These are phyloP conservation scores for Melospiza georgiana DNA, from an alignment of 2,113 vertebrate genomes.

Conservation along the genomic window DNA sequence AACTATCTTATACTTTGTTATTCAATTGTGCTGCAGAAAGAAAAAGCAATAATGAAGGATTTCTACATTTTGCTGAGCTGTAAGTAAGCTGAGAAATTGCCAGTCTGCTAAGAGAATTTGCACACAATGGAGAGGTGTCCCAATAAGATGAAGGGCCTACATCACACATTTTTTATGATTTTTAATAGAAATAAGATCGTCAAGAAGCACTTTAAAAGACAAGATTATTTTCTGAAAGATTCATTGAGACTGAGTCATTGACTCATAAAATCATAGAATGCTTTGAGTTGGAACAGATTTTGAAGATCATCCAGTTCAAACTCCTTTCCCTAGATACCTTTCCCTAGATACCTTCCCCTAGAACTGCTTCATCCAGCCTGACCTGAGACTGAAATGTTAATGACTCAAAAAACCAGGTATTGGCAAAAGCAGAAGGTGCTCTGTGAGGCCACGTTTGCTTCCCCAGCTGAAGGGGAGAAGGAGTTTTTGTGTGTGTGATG, in stretches of 20 bases:
- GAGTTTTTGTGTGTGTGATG: background rate
- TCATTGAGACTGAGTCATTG: background rate
- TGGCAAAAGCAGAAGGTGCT: background rate
- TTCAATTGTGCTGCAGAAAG: background rate
- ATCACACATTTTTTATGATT: background rate
- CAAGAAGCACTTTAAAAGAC: background rate
- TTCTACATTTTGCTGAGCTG: background rate
- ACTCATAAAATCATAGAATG: background rate
- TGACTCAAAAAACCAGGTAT: accelerated
- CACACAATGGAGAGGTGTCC: background rate
- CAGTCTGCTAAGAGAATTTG: background rate
- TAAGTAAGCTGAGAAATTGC: background rate
- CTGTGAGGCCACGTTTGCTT: background rate
- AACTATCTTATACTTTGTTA: background rate
- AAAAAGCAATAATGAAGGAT: background rate
- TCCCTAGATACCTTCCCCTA: background rate
- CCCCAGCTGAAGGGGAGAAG: background rate
- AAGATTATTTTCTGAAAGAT: background rate
- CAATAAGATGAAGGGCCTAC: background rate
- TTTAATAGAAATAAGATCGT: background rate
- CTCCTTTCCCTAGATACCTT: background rate
- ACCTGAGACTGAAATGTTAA: background rate
- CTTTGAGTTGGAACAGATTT: background rate
- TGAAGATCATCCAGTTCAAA: background rate
- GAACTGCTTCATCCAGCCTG: background rate